These are phyloP conservation scores for Etheostoma nigrum DNA, from an alignment of 2,797 vertebrate species.

Conservation along the genomic window DNA sequence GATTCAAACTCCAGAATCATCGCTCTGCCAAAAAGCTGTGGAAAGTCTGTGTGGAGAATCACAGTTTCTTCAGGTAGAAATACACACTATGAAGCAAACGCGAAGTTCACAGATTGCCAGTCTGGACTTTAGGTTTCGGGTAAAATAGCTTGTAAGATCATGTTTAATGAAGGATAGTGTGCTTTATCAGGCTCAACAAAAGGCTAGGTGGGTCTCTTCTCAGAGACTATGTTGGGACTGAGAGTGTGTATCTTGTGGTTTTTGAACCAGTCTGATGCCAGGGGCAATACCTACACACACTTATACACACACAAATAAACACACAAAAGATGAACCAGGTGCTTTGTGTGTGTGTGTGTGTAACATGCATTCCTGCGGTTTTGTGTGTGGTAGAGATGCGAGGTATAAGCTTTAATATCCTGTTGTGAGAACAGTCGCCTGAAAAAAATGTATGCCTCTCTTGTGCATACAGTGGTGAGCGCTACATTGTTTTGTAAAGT, in stretches of 20 bases:
- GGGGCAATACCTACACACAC: slow-evolving; percentile 6
- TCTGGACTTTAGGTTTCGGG: neutral
- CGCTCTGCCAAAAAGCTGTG: slow-evolving; percentile 95
- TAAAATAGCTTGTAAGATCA: neutral
- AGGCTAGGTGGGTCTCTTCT: neutral
- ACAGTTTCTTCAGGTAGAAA: slow-evolving; percentile 97
- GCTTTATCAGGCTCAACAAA: slow-evolving; percentile 7
- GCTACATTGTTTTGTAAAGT: slow-evolving; percentile 1
- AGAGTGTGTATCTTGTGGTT: slow-evolving; percentile 15
- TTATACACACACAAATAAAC: neutral
- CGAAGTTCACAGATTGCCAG: neutral
- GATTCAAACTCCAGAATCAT: slow-evolving; percentile 97
- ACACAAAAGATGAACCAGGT: slow-evolving; percentile 22
- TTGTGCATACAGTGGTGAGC: slow-evolving; percentile 16
- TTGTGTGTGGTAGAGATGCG: neutral
- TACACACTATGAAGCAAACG: neutral
- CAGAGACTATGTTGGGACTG: slow-evolving; percentile 6
- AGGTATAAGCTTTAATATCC: slow-evolving; percentile 71
- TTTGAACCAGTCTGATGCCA: slow-evolving; percentile 11
- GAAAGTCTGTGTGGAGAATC: slow-evolving; percentile 99
- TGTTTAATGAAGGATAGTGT: neutral
- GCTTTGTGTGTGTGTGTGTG: slow-evolving; percentile 7
- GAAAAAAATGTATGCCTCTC: slow-evolving; percentile 25
- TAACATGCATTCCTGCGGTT: slow-evolving; percentile 3
- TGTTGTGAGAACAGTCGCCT: slow-evolving; percentile 45